Conservation (phyloP, 23 tunicate genomes). For the Trididemnum miniatum region DNA sequence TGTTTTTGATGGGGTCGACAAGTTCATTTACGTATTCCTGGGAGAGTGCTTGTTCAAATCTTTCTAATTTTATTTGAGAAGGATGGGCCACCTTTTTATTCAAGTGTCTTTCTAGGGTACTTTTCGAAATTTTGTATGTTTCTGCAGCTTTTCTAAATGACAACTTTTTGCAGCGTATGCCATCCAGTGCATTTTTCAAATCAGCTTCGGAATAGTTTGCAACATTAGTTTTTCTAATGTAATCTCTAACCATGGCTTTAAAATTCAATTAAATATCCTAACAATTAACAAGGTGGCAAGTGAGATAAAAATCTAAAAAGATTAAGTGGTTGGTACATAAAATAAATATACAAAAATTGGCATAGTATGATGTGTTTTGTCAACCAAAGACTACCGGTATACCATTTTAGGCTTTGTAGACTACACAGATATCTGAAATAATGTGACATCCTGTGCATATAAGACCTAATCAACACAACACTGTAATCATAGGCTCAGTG, state of each 20-base stretch:
- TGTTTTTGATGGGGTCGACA: neutral
- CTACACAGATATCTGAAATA: no score
- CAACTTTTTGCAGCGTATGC: neutral
- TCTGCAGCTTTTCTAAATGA: neutral
- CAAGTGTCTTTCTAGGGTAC: neutral
- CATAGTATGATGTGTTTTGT: no score
- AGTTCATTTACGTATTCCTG: neutral
- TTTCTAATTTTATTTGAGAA: neutral
- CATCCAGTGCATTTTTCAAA: conserved; percentile 1
- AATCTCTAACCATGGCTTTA: conserved; percentile 13
- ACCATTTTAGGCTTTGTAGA: no score
- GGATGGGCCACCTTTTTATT: conserved; percentile 12
- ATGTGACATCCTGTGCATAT: no score
- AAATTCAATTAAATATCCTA: neutral
- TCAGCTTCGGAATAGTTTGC: neutral
- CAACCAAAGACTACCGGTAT: no score
- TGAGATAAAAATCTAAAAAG: no score
- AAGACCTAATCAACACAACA: no score
- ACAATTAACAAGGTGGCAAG: no score
- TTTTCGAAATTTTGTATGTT: neutral
- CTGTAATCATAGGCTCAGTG: no score
- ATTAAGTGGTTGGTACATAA: no score
- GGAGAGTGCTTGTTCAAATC: conserved; percentile 1
- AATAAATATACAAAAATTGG: no score
- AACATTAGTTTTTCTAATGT: neutral